Conservation (phyloP, 2,113 vertebrate genomes). For the Otocyon megalotis region DNA sequence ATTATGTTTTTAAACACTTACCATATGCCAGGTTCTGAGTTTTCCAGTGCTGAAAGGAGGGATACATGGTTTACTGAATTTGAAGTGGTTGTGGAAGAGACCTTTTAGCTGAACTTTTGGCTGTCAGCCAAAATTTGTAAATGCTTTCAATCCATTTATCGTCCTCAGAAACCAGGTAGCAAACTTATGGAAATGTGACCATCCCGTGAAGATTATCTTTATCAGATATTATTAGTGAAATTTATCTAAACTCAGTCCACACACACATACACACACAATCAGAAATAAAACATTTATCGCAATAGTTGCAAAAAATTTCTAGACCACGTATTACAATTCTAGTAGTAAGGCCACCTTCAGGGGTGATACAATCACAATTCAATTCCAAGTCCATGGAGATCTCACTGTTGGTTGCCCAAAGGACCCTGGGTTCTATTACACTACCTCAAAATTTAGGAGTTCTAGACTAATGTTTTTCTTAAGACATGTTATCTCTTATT, state of each 20-base stretch:
- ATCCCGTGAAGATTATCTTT: not conserved
- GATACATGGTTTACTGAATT: not conserved
- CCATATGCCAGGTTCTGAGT: not conserved
- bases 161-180: not conserved
- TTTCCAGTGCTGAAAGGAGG: not conserved
- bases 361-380: not conserved
- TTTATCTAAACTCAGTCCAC: not conserved
- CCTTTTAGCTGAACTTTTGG: not conserved
- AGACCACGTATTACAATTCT: not conserved
- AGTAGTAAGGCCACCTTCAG: not conserved
- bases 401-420: not conserved
- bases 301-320: not conserved
- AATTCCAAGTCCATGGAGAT: not conserved
- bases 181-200: not conserved
- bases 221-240: not conserved
- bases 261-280: not conserved
- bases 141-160: not conserved
- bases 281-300: not conserved
- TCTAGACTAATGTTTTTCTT: not conserved
- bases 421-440: not conserved
- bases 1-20: constrained; percentile 20
- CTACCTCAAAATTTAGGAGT: not conserved
- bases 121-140: not conserved
- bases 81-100: not conserved
- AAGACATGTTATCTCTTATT: not conserved